phyloP scores from a whole-genome alignment of 1,140 invertebrate species.

The Micrasema longulum region DNA sequence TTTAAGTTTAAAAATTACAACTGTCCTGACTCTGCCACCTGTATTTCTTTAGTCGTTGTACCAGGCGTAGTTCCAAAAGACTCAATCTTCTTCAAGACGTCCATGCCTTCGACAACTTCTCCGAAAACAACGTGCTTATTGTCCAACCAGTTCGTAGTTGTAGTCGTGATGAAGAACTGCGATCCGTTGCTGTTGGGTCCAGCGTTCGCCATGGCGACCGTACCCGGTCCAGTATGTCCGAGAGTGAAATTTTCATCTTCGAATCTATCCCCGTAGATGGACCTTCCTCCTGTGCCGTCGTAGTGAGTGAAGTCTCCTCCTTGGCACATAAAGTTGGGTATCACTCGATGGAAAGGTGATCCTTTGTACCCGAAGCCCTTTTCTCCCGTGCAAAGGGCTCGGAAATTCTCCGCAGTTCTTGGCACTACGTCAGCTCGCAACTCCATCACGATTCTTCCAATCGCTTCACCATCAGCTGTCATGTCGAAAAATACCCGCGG shows the following conservation, averaged over 20 bases:
- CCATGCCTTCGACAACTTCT: slow-evolving; percentile 83
- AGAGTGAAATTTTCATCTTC: slow-evolving; percentile 85
- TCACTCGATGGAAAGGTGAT: slow-evolving; percentile 85
- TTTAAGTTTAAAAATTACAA: slow-evolving; percentile 57
- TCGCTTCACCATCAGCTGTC: slow-evolving; percentile 71
- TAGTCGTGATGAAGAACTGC: slow-evolving; percentile 88
- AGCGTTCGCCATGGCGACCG: slow-evolving; percentile 73
- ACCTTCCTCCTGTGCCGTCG: slow-evolving; percentile 85
- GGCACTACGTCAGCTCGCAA: slow-evolving; percentile 80
- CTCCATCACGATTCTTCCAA: slow-evolving; percentile 82
- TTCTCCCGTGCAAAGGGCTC: slow-evolving; percentile 84
- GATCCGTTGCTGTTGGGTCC: slow-evolving; percentile 85
- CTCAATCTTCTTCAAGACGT: slow-evolving; percentile 82
- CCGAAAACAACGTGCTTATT: slow-evolving; percentile 91
- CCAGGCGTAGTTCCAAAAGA: slow-evolving; percentile 80
- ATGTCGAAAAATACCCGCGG: slow-evolving; percentile 71
- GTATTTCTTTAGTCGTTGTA: slow-evolving; percentile 82
- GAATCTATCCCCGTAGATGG: slow-evolving; percentile 84
- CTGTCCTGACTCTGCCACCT: slow-evolving; percentile 83
- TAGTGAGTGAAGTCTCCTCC: slow-evolving; percentile 83
- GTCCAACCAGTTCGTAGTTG: slow-evolving; percentile 85
- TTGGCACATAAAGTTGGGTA: slow-evolving; percentile 90
- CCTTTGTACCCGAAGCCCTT: slow-evolving; percentile 85
- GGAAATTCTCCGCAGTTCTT: slow-evolving; percentile 84
- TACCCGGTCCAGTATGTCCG: slow-evolving; percentile 80